A percentile compares a stretch with the other conserved stretches of the same genome.
Conservation (phyloP, 2,797 vertebrate genomes). For the Halcyon chelicuti region DNA sequence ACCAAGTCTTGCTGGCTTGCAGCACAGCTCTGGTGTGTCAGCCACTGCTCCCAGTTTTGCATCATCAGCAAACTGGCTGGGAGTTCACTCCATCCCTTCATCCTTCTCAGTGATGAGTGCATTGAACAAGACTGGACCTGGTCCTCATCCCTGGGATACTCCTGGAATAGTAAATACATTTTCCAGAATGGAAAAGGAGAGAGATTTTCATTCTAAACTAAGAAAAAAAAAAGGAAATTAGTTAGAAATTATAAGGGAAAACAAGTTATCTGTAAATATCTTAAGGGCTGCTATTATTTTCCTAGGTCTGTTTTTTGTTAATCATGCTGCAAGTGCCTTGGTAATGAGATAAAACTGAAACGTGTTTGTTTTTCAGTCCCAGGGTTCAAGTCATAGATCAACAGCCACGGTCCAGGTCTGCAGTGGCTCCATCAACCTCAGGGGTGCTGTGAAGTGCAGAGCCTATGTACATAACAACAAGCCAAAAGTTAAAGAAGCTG, state of each 20-base stretch:
- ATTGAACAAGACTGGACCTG: background rate
- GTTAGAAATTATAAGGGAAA: background rate
- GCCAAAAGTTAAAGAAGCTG: slow-evolving; percentile 87
- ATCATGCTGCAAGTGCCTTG: background rate
- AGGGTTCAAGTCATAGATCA: slow-evolving; percentile 64
- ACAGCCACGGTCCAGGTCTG: slow-evolving; percentile 83
- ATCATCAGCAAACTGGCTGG: background rate
- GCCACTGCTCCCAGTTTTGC: background rate
- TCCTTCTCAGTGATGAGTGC: background rate
- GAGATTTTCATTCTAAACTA: background rate
- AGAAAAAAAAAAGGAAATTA: background rate
- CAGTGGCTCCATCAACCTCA: slow-evolving; percentile 85
- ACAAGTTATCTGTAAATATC: background rate
- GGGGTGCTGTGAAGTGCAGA: slow-evolving; percentile 87
- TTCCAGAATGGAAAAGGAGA: background rate
- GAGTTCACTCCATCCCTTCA: background rate
- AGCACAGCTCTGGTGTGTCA: background rate
- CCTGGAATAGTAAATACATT: background rate
- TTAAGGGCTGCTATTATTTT: background rate
- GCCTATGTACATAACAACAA: slow-evolving; percentile 91
- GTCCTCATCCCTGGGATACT: background rate
- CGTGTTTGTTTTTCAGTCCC: slow-evolving; percentile 70
- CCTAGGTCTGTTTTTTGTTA: background rate
- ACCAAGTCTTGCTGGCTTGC: background rate
- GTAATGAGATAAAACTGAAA: background rate